Evolutionary conservation across 2,113 vertebrate species (phyloP).

Genomic region (Indri indri): DNA sequence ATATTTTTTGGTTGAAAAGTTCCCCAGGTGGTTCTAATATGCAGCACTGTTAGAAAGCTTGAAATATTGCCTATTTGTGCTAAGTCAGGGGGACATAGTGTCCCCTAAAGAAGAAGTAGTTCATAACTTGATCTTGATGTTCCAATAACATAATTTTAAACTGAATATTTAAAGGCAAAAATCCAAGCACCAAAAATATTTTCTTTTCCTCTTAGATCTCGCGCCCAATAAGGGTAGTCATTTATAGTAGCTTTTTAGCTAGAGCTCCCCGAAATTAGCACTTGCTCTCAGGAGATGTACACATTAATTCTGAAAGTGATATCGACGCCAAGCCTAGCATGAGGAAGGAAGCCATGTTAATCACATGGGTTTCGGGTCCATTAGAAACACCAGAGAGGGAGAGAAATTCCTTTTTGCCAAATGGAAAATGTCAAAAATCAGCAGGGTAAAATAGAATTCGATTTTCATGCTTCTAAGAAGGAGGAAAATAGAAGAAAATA

Average conservation of each 20-base stretch:
- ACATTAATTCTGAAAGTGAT: not conserved
- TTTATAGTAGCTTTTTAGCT: not conserved
- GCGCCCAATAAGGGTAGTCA: not conserved
- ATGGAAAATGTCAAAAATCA: slow-evolving; percentile 65
- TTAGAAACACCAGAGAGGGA: slow-evolving; percentile 50
- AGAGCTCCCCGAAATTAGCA: not conserved
- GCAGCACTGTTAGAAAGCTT: not conserved
- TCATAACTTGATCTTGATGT: not conserved
- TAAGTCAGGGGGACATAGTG: not conserved
- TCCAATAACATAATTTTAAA: not conserved
- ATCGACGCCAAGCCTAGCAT: not conserved
- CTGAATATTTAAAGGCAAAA: slow-evolving; percentile 13
- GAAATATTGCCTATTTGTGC: not conserved
- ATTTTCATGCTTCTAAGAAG: slow-evolving; percentile 39
- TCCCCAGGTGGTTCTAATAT: not conserved
- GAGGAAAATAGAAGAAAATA: not conserved
- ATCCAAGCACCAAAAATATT: not conserved
- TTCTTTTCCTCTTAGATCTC: not conserved
- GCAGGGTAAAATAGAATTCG: slow-evolving; percentile 40
- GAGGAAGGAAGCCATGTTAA: slow-evolving; percentile 21
- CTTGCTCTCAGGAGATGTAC: not conserved
- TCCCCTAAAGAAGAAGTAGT: not conserved
- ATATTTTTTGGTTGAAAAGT: not conserved
- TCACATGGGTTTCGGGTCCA: slow-evolving; percentile 28
- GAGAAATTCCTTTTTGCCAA: slow-evolving; percentile 42